Evolutionary conservation across 2,888 invertebrate species (phyloP).

Genomic region (Leptothorax acervorum): DNA sequence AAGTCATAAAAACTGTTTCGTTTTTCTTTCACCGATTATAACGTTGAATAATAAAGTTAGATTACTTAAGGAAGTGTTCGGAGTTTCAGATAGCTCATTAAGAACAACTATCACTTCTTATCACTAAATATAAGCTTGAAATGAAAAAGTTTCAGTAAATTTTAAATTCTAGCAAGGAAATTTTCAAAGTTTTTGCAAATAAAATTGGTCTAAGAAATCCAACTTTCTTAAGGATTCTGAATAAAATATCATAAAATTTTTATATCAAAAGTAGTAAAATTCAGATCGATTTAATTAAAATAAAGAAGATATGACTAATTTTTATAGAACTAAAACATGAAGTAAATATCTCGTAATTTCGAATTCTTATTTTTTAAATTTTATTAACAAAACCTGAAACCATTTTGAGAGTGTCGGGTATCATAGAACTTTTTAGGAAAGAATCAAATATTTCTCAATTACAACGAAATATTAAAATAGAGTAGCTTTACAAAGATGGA

Average conservation of each 20-base stretch:
- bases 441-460: neutral
- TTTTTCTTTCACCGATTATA: neutral
- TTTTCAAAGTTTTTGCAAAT: neutral
- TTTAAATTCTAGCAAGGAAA: neutral
- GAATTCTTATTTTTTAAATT: neutral
- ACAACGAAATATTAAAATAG: neutral
- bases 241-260: neutral
- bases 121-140: neutral
- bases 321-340: neutral
- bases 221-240: neutral
- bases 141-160: neutral
- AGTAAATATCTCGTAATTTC: neutral
- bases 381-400: neutral
- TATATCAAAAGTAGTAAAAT: neutral
- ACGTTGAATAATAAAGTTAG: conserved; percentile 10
- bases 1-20: neutral
- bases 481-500: neutral
- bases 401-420: neutral
- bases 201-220: neutral
- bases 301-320: neutral
- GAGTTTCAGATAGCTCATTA: neutral
- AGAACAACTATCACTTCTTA: neutral
- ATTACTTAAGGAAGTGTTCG: neutral
- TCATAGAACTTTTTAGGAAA: neutral
- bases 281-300: too few relatives aligned